Evolutionary conservation across 2,888 invertebrate species (phyloP), one percentile per base, ranked within the genome.

Genomic region (Zhengitettix transpicula): DNA sequence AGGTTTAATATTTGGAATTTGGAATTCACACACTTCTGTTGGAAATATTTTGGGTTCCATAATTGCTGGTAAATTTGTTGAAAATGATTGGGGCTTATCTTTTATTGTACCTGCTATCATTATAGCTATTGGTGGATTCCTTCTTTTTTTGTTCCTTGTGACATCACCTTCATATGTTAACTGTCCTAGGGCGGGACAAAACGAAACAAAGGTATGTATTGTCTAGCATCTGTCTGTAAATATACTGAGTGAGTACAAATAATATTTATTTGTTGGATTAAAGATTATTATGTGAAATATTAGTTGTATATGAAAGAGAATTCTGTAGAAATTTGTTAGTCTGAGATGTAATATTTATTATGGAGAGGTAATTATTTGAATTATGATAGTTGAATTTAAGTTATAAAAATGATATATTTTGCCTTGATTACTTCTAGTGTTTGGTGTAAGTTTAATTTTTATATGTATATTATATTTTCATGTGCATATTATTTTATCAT

Each of bases 21-120:
- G 97, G 97, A 97, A 97, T 75, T 93, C 95, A 0, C 96, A 97
- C 68, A 96, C 96, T 0, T 94, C 94, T 0, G 81, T 97, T 11
- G 97, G 97, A 47, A 98, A 97, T 71, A 96, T 97, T 68, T 72
- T 96, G 60, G 95, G 95, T 70, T 84, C 89, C 0, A 70, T 95
- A n/a, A 86, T 97, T 67, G 94, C 97, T 0, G 89, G 89, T 0
- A 73, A 81, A 56, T 96, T 84, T 73, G 92, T 96, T 12, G 89
- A 91, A 70, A 75, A 71, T 0, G 85, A 92, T 71, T 97, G 97
- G 97, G 84, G 91, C 0, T 73, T 89, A 57, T 94, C 94, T 42
- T 97, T 97, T 73, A 85, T 94, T 56, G 84, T 93, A 65, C 97
- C 97, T 9, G 95, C 91, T 16, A 73, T 86, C 56, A 84, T 91